phyloP scores from a whole-genome alignment of 2,888 invertebrate genomes.

The Heliconius hortense region DNA sequence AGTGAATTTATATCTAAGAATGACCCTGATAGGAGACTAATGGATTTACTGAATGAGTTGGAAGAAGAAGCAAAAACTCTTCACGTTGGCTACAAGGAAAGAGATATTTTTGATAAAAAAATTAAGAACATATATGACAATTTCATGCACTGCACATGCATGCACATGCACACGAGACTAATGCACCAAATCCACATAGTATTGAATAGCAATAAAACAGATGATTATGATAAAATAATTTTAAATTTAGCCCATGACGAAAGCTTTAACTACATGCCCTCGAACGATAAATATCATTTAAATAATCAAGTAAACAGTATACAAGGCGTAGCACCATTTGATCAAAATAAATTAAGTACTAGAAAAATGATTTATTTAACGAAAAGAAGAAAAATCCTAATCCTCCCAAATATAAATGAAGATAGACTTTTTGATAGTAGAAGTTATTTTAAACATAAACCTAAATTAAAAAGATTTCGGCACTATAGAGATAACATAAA shows the following conservation, averaged over 20 bases:
- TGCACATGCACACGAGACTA: no score
- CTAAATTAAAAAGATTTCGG: background rate
- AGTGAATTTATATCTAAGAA: constrained; percentile 43
- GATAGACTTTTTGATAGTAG: background rate
- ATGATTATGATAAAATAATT: constrained; percentile 14
- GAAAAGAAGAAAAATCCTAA: background rate
- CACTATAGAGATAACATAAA: background rate
- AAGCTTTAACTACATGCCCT: background rate
- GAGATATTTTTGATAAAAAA: constrained; percentile 62
- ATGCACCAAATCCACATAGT: background rate
- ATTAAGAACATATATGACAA: constrained; percentile 61
- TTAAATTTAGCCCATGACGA: background rate
- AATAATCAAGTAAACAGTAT: background rate
- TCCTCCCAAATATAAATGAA: background rate
- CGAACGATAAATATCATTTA: background rate
- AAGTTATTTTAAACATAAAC: background rate
- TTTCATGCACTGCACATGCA: no score
- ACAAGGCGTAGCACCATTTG: background rate
- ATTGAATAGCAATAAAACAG: constrained; percentile 1
- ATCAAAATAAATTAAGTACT: background rate
- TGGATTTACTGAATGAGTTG: constrained; percentile 59
- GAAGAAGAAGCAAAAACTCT: constrained; percentile 62
- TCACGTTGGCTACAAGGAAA: constrained; percentile 55
- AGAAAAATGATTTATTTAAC: constrained; percentile 3
- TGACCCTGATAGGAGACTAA: constrained; percentile 55